A percentile compares a stretch with the other conserved stretches of the same genome.
Conservation (phyloP, 1,140 invertebrate genomes). For the Caerostris extrusa region DNA sequence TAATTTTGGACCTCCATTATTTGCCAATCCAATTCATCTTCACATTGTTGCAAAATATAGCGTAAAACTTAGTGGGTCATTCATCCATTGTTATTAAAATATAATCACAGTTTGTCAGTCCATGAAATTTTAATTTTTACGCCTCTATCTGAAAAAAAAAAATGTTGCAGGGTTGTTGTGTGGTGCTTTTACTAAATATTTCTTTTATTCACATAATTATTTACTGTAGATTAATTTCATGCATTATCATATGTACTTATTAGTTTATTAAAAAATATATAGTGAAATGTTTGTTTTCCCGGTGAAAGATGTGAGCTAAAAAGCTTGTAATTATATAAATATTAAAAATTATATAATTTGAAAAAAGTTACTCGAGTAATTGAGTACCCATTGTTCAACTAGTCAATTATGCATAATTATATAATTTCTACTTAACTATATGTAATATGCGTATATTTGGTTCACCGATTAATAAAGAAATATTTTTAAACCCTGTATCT, state of each 20-base stretch:
- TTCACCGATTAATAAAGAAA: not conserved
- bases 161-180: constrained; percentile 65
- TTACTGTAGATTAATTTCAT: constrained; percentile 31
- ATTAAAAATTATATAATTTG: constrained; percentile 7
- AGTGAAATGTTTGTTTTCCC: not conserved
- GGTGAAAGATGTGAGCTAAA: constrained; percentile 16
- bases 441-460: constrained; percentile 58
- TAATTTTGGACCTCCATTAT: not conserved
- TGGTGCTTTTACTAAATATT: constrained; percentile 71
- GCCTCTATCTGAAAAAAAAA: constrained; percentile 17
- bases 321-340: constrained; percentile 29
- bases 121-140: constrained; percentile 62
- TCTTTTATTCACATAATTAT: constrained; percentile 60
- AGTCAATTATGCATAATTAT: constrained; percentile 67
- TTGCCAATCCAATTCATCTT: constrained; percentile 63
- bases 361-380: constrained; percentile 28
- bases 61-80: constrained; percentile 43
- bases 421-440: constrained; percentile 73
- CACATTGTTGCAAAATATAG: constrained; percentile 59
- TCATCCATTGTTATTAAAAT: constrained; percentile 52
- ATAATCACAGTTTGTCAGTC: constrained; percentile 29
- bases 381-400: constrained; percentile 34
- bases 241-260: constrained; percentile 21
- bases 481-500: constrained; percentile 18
- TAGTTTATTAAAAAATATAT: not conserved